A percentile compares a stretch with the other conserved stretches of the same genome.
phyloP scores from a whole-genome alignment of 2,888 invertebrate genomes.

The Mantis religiosa region DNA sequence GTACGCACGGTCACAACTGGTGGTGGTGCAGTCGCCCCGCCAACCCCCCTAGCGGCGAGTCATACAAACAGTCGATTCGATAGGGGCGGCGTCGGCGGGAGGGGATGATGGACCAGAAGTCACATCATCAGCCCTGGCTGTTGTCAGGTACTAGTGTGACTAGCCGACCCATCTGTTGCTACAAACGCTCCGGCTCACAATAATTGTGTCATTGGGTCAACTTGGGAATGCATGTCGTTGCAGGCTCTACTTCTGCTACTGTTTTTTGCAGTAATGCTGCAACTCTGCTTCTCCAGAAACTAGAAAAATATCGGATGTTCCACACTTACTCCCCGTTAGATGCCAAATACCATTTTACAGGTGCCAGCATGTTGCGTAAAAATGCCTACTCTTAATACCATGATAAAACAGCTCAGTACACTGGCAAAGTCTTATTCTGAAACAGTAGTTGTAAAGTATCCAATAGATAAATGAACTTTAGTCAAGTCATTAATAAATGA shows the following conservation, averaged over 20 bases:
- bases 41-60: neutral
- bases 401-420: no score
- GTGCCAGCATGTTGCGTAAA: no score
- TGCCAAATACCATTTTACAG: no score
- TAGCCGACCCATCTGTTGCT: neutral
- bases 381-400: no score
- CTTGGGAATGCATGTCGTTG: neutral
- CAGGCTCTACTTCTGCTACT: neutral
- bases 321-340: no score
- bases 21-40: neutral
- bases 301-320: no score
- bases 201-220: neutral
- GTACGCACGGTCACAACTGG: neutral
- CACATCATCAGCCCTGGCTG: neutral
- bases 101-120: neutral
- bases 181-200: neutral
- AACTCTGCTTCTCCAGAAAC: neutral
- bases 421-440: no score
- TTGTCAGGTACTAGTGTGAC: neutral
- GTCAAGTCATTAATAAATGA: no score
- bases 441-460: no score
- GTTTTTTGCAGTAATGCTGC: neutral
- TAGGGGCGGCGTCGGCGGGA: neutral
- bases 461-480: no score
- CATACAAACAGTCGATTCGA: neutral